These are phyloP conservation scores for Telmatherina bonti DNA, from an alignment of 2,797 vertebrate species.

Conservation along the genomic window DNA sequence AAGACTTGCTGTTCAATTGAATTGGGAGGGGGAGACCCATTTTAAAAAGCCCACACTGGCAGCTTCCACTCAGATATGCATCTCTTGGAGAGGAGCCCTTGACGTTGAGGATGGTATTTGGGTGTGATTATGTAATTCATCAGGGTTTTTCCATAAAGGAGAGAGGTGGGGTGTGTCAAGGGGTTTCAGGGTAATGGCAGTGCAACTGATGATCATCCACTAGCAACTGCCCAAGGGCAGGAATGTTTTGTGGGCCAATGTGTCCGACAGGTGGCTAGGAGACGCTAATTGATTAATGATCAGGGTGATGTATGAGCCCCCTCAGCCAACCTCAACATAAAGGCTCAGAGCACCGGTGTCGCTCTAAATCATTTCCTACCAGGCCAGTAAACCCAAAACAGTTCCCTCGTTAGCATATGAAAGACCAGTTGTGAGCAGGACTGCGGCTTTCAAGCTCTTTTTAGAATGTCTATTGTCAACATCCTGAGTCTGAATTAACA, in stretches of 20 bases:
- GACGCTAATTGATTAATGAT: constrained; percentile 88
- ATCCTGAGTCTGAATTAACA: constrained; percentile 70
- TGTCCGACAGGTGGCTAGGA: constrained; percentile 84
- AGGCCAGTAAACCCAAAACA: constrained; percentile 81
- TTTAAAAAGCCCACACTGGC: constrained; percentile 20
- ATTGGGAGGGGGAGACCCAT: constrained; percentile 23
- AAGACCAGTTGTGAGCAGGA: constrained; percentile 61
- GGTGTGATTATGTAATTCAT: constrained; percentile 79
- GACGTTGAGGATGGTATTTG: constrained; percentile 53
- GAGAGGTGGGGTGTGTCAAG: constrained; percentile 22
- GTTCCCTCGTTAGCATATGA: constrained; percentile 83
- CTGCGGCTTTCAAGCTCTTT: constrained; percentile 65
- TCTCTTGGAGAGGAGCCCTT: constrained; percentile 35
- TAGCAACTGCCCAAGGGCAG: constrained; percentile 79
- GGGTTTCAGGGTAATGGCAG: constrained; percentile 61
- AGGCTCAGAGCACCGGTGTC: constrained; percentile 75
- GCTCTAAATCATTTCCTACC: constrained; percentile 87
- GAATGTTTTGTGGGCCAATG: constrained; percentile 78
- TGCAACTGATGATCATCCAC: constrained; percentile 71
- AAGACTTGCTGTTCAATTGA: constrained; percentile 31
- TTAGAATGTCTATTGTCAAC: constrained; percentile 69
- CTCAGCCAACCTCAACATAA: constrained; percentile 71
- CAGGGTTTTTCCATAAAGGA: constrained; percentile 65
- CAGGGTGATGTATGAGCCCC: constrained; percentile 82
- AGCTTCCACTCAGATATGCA: constrained; percentile 45